A percentile compares a stretch with the other conserved stretches of the same genome.
Evolutionary conservation across 1,140 invertebrate species (phyloP).

Genomic region (Lerema accius): DNA sequence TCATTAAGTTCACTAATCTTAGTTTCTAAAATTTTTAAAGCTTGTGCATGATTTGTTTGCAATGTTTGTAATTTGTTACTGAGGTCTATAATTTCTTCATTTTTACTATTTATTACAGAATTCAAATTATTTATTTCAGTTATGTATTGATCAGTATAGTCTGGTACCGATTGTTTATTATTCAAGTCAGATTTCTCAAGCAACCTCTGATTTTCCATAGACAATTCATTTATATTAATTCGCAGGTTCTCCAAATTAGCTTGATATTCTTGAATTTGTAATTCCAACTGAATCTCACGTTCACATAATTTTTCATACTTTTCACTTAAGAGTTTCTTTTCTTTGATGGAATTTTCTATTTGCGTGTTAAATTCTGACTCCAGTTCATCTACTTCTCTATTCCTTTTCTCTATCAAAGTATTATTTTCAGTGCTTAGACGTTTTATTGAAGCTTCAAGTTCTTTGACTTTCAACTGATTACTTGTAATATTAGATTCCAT

Average conservation of each 20-base stretch:
- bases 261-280: slow-evolving; percentile 63
- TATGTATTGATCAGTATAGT: slow-evolving; percentile 76
- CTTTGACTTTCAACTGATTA: slow-evolving; percentile 61
- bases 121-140: slow-evolving; percentile 76
- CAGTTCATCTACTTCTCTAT: slow-evolving; percentile 84
- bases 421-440: slow-evolving; percentile 82
- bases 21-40: slow-evolving; percentile 51
- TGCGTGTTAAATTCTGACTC: slow-evolving; percentile 85
- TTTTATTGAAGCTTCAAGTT: slow-evolving; percentile 81
- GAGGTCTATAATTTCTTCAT: slow-evolving; percentile 65
- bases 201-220: slow-evolving; percentile 60
- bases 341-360: slow-evolving; percentile 82
- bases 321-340: slow-evolving; percentile 81
- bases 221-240: slow-evolving; percentile 59
- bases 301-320: slow-evolving; percentile 83
- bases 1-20: slow-evolving; percentile 51
- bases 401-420: slow-evolving; percentile 78
- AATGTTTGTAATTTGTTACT: slow-evolving; percentile 53
- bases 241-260: slow-evolving; percentile 57
- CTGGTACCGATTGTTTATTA: slow-evolving; percentile 38
- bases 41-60: slow-evolving; percentile 47
- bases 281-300: slow-evolving; percentile 76
- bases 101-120: slow-evolving; percentile 62
- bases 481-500: slow-evolving; percentile 55
- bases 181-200: slow-evolving; percentile 42